phyloP scores from a whole-genome alignment of 2,797 vertebrate genomes.

The Hafferia zeledoni region DNA sequence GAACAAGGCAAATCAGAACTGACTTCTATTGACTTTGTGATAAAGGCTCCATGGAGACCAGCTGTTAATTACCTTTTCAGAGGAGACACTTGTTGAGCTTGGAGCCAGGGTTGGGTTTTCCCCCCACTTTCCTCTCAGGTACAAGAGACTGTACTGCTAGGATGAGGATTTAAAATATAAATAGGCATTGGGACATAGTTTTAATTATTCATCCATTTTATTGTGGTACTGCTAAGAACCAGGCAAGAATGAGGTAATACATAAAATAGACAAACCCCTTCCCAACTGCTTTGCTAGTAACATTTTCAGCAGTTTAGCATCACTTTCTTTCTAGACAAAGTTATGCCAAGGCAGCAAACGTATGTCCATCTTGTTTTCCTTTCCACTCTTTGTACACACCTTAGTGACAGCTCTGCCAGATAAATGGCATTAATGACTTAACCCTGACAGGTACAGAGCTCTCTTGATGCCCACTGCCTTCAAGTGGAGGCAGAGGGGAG shows the following conservation, averaged over 20 bases:
- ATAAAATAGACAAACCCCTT: not conserved
- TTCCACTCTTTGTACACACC: not conserved
- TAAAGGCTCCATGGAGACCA: conserved; percentile 48
- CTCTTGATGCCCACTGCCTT: not conserved
- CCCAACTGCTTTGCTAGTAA: not conserved
- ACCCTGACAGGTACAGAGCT: not conserved
- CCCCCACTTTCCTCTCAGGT: not conserved
- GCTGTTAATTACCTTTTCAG: conserved; percentile 46
- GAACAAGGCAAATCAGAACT: conserved; percentile 11
- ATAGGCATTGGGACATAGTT: not conserved
- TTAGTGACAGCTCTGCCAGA: not conserved
- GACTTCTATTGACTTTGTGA: conserved; percentile 61
- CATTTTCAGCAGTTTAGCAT: not conserved
- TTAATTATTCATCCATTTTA: conserved; percentile 9
- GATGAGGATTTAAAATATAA: not conserved
- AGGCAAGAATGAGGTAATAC: not conserved
- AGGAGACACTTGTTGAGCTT: conserved; percentile 14
- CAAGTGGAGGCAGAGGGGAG: not conserved
- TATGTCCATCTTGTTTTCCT: not conserved
- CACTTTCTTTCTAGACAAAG: not conserved
- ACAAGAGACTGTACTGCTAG: not conserved
- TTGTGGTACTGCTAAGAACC: not conserved
- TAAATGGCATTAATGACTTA: not conserved
- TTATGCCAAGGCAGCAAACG: not conserved
- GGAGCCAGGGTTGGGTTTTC: not conserved